phyloP scores from a whole-genome alignment of 2,113 vertebrate species.

The Chaetops frenatus region DNA sequence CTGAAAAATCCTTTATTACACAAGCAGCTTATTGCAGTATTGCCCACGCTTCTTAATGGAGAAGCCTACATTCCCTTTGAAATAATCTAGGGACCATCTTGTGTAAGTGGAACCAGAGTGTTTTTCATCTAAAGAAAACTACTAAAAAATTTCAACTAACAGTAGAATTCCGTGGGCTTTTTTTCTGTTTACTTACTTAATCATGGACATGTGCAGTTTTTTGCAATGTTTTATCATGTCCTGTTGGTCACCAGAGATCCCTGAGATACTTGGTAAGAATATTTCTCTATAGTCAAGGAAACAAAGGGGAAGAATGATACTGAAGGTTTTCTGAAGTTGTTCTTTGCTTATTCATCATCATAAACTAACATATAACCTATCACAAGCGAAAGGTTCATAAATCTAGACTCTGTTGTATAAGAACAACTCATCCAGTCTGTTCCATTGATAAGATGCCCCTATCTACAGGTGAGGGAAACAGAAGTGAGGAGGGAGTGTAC shows the following conservation, averaged over 20 bases:
- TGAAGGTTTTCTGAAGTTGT: neutral
- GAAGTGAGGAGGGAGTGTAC: neutral
- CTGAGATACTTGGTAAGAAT: neutral
- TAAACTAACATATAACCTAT: neutral
- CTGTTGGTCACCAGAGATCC: neutral
- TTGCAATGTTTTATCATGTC: neutral
- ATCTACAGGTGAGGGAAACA: neutral
- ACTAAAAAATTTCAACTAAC: neutral
- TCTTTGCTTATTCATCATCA: neutral
- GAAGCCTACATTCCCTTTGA: neutral
- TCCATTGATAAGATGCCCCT: neutral
- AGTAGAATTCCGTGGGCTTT: neutral
- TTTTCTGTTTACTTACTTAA: neutral
- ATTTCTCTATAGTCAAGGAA: neutral
- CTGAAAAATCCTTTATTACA: constrained; percentile 9
- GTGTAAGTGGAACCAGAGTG: neutral
- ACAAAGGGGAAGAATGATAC: neutral
- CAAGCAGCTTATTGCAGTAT: neutral
- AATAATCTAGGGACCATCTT: neutral
- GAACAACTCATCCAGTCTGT: neutral
- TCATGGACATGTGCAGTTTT: neutral
- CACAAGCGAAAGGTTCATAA: neutral
- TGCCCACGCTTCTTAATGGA: neutral
- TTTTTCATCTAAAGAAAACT: neutral
- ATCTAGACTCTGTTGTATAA: neutral